Conservation (phyloP, 1,140 invertebrate species). For the Muscidifurax raptorellus region DNA sequence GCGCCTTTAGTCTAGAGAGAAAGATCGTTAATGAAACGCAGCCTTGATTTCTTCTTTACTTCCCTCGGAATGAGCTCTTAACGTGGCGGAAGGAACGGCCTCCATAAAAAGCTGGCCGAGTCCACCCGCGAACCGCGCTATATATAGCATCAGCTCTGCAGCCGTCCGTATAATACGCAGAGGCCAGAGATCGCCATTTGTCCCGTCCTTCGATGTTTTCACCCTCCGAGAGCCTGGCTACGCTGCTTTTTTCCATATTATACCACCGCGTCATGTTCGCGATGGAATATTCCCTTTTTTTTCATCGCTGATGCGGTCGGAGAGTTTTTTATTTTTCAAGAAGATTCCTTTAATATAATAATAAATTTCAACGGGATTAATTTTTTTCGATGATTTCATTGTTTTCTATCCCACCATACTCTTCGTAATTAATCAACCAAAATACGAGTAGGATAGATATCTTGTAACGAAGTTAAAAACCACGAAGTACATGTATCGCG, state of each 20-base stretch:
- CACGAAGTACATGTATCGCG: neutral
- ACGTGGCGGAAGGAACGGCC: constrained; percentile 54
- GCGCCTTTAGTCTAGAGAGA: neutral
- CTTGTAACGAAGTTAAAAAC: neutral
- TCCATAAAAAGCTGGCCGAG: constrained; percentile 54
- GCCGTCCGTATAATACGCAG: constrained; percentile 26
- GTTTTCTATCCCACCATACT: too few relatives aligned
- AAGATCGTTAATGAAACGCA: constrained; percentile 53
- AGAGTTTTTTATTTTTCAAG: too few relatives aligned
- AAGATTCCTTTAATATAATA: too few relatives aligned
- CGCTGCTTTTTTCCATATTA: constrained; percentile 2
- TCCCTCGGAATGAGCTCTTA: constrained; percentile 53
- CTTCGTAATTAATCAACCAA: neutral
- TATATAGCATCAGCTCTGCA: neutral
- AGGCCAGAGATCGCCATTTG: constrained; percentile 41
- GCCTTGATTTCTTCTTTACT: constrained; percentile 55
- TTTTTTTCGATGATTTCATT: too few relatives aligned
- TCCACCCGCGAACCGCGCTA: constrained; percentile 42
- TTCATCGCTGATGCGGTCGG: too few relatives aligned
- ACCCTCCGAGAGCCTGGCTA: constrained; percentile 40
- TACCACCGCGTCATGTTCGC: neutral
- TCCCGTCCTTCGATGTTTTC: constrained; percentile 52
- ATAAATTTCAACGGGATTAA: too few relatives aligned
- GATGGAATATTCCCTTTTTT: neutral
- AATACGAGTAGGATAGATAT: neutral